Conservation (phyloP, 2,888 invertebrate genomes). For the Dione vanillae region DNA sequence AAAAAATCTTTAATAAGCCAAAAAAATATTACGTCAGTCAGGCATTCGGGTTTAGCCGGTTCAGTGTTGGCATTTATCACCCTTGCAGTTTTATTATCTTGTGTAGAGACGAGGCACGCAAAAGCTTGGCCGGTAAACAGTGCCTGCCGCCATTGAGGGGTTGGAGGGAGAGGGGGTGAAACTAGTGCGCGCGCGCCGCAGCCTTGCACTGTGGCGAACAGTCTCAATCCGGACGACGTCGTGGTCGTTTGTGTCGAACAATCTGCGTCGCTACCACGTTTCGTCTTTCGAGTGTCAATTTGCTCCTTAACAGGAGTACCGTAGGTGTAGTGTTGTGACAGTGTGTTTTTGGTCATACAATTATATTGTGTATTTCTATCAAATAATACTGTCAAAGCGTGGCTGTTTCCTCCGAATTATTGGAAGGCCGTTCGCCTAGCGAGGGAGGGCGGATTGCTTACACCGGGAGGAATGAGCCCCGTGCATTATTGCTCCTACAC, state of each 20-base stretch:
- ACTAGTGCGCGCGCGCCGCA: constrained; percentile 61
- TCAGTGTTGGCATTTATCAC: constrained; percentile 64
- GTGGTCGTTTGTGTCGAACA: constrained; percentile 72
- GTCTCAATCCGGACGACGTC: constrained; percentile 80
- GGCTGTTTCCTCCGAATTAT: constrained; percentile 72
- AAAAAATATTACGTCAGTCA: constrained; percentile 38
- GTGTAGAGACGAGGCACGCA: constrained; percentile 62
- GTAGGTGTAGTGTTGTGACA: constrained; percentile 78
- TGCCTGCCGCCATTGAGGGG: constrained; percentile 51
- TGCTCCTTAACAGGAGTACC: constrained; percentile 72
- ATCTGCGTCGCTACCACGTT: constrained; percentile 73
- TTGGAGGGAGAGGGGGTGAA: constrained; percentile 49
- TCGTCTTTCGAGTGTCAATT: constrained; percentile 75
- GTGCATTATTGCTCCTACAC: constrained; percentile 77
- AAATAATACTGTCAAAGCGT: constrained; percentile 74
- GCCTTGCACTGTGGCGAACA: constrained; percentile 61
- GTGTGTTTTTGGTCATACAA: constrained; percentile 82
- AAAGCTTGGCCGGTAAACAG: constrained; percentile 70
- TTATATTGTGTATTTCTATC: constrained; percentile 77
- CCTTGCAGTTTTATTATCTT: constrained; percentile 66
- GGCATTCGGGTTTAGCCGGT: constrained; percentile 58
- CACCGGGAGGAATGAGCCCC: constrained; percentile 84
- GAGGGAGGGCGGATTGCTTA: constrained; percentile 78
- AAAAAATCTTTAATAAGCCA: constrained; percentile 13
- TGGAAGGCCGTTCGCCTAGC: constrained; percentile 81